Evolutionary conservation across 2,797 vertebrate species (phyloP).

Genomic region (Okamejei kenojei): DNA sequence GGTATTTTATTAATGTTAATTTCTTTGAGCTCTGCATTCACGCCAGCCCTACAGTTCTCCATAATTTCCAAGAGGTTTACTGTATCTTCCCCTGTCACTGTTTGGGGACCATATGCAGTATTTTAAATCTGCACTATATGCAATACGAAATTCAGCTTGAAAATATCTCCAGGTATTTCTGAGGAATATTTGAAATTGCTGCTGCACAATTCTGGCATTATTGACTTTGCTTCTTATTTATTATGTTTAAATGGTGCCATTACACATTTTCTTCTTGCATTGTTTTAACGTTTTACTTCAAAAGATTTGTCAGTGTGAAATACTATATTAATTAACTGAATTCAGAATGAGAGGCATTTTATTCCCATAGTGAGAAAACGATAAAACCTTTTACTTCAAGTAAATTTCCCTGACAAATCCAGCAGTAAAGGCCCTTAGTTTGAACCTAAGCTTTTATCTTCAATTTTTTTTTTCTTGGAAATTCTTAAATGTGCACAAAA

Average conservation of each 20-base stretch:
- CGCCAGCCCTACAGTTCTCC: too few species aligned
- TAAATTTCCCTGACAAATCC: background rate
- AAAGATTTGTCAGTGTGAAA: background rate
- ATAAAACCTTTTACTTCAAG: background rate
- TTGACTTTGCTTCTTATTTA: background rate
- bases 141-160: background rate
- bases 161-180: background rate
- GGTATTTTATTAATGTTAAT: too few species aligned
- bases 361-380: slow-evolving; percentile 9
- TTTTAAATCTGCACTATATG: background rate
- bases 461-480: background rate
- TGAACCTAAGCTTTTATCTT: background rate
- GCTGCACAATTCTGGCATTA: background rate
- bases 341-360: background rate
- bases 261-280: background rate
- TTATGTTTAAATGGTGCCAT: background rate
- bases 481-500: background rate
- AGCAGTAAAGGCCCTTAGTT: background rate
- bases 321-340: background rate
- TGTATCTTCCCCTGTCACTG: too few species aligned
- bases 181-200: background rate
- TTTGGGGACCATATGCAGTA: background rate
- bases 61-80: too few species aligned
- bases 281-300: slow-evolving; percentile 5
- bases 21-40: too few species aligned